These are phyloP conservation scores for Rhysida immarginata DNA, from an alignment of 1,140 invertebrate genomes.

Conservation along the genomic window DNA sequence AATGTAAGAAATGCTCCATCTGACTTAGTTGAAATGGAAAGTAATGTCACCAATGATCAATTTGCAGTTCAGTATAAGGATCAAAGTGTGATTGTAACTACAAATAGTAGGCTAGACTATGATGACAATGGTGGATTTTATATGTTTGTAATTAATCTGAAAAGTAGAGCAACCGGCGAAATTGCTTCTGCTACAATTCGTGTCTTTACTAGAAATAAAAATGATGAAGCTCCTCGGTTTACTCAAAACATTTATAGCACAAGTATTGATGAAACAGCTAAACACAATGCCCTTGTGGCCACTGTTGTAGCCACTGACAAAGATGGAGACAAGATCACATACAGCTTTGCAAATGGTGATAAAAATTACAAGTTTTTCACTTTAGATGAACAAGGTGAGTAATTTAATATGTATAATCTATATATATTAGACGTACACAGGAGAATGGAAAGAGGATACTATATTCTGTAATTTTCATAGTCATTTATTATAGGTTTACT, in stretches of 20 bases:
- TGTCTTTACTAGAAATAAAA: slow-evolving; percentile 11
- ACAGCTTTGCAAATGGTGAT: slow-evolving; percentile 47
- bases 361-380: too few species aligned
- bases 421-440: too few species aligned
- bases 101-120: slow-evolving; percentile 19
- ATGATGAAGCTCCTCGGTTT: slow-evolving; percentile 13
- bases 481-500: too few species aligned
- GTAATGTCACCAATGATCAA: not conserved
- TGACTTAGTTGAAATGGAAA: not conserved
- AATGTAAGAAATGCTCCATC: not conserved
- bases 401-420: too few species aligned
- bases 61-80: not conserved
- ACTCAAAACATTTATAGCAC: slow-evolving; percentile 11
- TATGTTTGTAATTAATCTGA: slow-evolving; percentile 21
- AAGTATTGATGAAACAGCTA: slow-evolving; percentile 13
- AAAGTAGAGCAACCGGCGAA: slow-evolving; percentile 20
- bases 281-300: slow-evolving; percentile 45
- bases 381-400: too few species aligned
- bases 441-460: too few species aligned
- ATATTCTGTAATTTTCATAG: too few species aligned
- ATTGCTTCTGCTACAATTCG: slow-evolving; percentile 3
- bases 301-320: slow-evolving; percentile 64
- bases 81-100: not conserved
- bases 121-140: slow-evolving; percentile 23
- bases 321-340: slow-evolving; percentile 72